phyloP scores from a whole-genome alignment of 1,140 invertebrate species.

The Nasonia vitripennis region DNA sequence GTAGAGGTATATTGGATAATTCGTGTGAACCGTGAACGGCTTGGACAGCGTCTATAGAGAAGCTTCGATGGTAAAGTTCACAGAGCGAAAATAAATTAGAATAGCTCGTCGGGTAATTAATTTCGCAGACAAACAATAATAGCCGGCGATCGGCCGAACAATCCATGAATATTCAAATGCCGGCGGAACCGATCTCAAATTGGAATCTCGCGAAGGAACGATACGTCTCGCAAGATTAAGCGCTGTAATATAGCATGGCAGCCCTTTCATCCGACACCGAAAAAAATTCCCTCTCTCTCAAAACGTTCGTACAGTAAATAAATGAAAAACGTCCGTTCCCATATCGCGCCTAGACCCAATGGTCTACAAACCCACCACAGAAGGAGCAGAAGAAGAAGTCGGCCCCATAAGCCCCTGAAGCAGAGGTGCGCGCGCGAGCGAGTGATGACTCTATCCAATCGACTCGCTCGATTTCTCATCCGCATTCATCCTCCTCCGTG shows the following conservation, averaged over 20 bases:
- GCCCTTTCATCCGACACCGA: not conserved
- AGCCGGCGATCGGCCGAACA: not conserved
- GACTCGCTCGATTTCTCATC: slow-evolving; percentile 70
- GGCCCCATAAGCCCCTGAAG: slow-evolving; percentile 14
- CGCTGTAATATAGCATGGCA: not conserved
- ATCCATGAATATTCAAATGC: slow-evolving; percentile 37
- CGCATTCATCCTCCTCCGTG: slow-evolving; percentile 68
- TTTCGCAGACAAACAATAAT: not conserved
- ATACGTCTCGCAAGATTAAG: slow-evolving; percentile 23
- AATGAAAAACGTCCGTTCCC: slow-evolving; percentile 48
- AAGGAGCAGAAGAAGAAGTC: not conserved
- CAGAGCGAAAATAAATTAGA: not conserved
- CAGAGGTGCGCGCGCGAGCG: slow-evolving; percentile 50
- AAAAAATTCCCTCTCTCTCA: slow-evolving; percentile 1
- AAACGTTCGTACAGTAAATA: slow-evolving; percentile 19
- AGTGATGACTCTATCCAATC: slow-evolving; percentile 76
- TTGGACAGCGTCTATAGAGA: too few species aligned
- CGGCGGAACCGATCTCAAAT: slow-evolving; percentile 12
- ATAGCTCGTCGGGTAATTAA: not conserved
- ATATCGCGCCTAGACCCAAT: slow-evolving; percentile 26
- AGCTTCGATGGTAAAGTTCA: not conserved
- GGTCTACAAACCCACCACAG: not conserved
- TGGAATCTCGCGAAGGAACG: slow-evolving; percentile 29
- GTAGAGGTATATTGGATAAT: too few species aligned
- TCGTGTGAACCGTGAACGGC: too few species aligned